Percentiles rank a stretch among this genome's conserved stretches.
These are phyloP conservation scores for Alviniconcha strummeri DNA, from an alignment of 2,888 invertebrate species.

Conservation along the genomic window DNA sequence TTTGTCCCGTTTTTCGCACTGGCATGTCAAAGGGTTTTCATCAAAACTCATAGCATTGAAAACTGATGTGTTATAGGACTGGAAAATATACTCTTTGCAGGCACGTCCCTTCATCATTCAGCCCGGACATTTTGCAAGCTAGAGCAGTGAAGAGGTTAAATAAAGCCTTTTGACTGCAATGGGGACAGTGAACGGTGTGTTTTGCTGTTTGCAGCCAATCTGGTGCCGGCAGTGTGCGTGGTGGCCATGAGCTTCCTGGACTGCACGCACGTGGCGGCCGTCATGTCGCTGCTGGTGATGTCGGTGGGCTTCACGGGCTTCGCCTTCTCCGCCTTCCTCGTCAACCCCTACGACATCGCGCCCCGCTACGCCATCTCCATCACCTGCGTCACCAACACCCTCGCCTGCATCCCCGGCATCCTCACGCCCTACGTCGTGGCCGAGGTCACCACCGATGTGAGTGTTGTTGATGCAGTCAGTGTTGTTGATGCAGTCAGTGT, in stretches of 20 bases:
- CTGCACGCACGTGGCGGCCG: slow-evolving; percentile 48
- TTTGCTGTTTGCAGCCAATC: slow-evolving; percentile 45
- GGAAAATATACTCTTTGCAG: too few relatives aligned
- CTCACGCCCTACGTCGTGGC: slow-evolving; percentile 48
- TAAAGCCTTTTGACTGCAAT: too few relatives aligned
- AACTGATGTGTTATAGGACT: too few relatives aligned
- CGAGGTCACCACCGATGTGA: slow-evolving; percentile 45
- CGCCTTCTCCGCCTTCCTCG: slow-evolving; percentile 53
- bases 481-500: too few relatives aligned
- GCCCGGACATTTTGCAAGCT: too few relatives aligned
- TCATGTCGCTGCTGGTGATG: slow-evolving; percentile 52
- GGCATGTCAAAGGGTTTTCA: too few relatives aligned
- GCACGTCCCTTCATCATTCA: too few relatives aligned
- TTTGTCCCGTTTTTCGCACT: too few relatives aligned
- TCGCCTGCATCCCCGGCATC: slow-evolving; percentile 47
- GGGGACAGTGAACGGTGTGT: too few relatives aligned
- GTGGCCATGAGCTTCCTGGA: slow-evolving; percentile 56
- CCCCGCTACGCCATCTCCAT: slow-evolving; percentile 46
- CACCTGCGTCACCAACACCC: slow-evolving; percentile 43
- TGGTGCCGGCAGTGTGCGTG: slow-evolving; percentile 53
- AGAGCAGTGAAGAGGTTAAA: too few relatives aligned
- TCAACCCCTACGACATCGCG: slow-evolving; percentile 49
- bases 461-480: slow-evolving; percentile 6
- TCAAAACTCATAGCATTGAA: too few relatives aligned
- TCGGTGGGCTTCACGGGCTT: slow-evolving; percentile 53